Conservation (phyloP, 2,888 invertebrate genomes). For the Ichneumon xanthorius region DNA sequence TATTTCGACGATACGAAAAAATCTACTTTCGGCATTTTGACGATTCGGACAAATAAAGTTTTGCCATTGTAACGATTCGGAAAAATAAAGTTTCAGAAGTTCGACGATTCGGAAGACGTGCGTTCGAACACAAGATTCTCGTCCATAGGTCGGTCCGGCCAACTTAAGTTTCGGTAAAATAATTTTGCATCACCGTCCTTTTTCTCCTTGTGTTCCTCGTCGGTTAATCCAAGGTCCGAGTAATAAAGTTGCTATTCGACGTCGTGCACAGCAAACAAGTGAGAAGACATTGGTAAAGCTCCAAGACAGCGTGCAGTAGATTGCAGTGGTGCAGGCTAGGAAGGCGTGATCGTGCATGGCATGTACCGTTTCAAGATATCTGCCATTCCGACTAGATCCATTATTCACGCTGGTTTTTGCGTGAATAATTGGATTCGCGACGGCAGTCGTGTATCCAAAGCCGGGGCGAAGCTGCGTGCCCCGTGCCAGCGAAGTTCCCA, state of each 20-base stretch:
- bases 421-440: slow-evolving; percentile 16
- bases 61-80: too few relatives aligned
- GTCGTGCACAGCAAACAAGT: slow-evolving; percentile 1
- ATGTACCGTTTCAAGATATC: slow-evolving; percentile 33
- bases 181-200: background rate
- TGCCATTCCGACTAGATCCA: slow-evolving; percentile 54
- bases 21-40: too few relatives aligned
- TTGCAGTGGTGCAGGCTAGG: background rate
- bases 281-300: slow-evolving; percentile 5
- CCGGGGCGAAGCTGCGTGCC: slow-evolving; percentile 3
- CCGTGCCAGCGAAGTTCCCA: slow-evolving; percentile 20
- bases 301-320: background rate
- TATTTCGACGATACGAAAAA: too few relatives aligned
- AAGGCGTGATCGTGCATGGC: background rate
- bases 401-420: slow-evolving; percentile 57
- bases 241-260: background rate
- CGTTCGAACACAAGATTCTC: too few relatives aligned
- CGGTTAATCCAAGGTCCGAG: background rate
- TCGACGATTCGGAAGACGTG: too few relatives aligned
- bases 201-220: background rate
- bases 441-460: slow-evolving; percentile 3
- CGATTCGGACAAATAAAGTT: too few relatives aligned
- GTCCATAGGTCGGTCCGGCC: too few relatives aligned
- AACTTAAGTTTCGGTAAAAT: too few relatives aligned
- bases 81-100: too few relatives aligned